Evolutionary conservation across 1,140 invertebrate species (phyloP), one percentile per base, ranked within the genome.

Genomic region (Parasteatoda tepidariorum): DNA sequence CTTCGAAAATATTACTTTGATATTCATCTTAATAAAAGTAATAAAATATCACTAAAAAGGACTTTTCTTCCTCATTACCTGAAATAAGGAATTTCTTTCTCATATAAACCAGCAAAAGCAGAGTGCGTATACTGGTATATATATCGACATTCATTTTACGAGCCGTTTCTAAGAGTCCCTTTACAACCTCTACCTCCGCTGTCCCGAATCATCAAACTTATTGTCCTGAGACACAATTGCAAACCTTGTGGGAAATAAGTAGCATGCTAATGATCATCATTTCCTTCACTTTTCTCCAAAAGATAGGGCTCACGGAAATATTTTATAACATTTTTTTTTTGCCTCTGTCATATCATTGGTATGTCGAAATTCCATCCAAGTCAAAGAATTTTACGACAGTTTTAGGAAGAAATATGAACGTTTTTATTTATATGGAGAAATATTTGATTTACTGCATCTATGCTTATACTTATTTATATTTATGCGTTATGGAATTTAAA

Each of bases 241-340:
- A 64, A 64, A 61, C 71, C 74, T 66, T 64, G 11, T 22, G 74
- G 74, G 61, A 76, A 76, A 76, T 76, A 76, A 76, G 59, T 18
- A 64, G 74, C 34, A 76, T 76, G 22, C 74, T 76, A 76, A 76
- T 76, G 74, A 76, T 38, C 41, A 48, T 66, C 61, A 76, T 76
- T 76, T 30, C 9, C 61, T 64, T 7, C 24, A 28, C 24, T 64
- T 62, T n/a, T 55, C 61, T 24, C 4, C 6, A 15, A 61, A 54
- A 76, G 74, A 61, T 66, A 66, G 74, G 61, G 64, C 48, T 71
- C 30, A 13, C 2, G 48, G 66, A 76, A 64, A 55, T 76, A 54
- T 66, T 76, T 76, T 66, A 76, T 76, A 64, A 76, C 74, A 48
- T 66, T 76, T 64, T 24, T 28, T 33, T 31, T 61, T 48, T 62